A percentile compares a stretch with the other conserved stretches of the same genome.
These are phyloP conservation scores for Calephelis perditalis DNA, from an alignment of 2,888 invertebrate genomes.

Conservation along the genomic window DNA sequence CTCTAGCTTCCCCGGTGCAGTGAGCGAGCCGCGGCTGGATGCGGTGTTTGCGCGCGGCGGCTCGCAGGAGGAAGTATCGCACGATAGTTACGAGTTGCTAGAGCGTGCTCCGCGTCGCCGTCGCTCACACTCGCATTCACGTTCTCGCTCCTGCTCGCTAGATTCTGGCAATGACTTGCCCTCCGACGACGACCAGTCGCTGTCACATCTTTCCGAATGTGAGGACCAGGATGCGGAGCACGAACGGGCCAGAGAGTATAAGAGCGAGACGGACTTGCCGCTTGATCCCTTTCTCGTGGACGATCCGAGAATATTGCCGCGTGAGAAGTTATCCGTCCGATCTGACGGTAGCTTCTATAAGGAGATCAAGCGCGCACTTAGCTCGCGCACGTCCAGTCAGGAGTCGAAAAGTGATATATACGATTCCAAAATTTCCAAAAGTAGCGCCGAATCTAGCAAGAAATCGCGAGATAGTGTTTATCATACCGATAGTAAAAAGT, in stretches of 20 bases:
- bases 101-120: slow-evolving; percentile 33
- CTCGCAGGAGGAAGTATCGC: slow-evolving; percentile 1
- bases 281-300: slow-evolving; percentile 88
- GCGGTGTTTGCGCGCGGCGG: slow-evolving; percentile 5
- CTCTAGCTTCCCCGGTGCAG: neutral
- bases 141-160: slow-evolving; percentile 83
- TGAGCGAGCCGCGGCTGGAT: slow-evolving; percentile 3
- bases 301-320: slow-evolving; percentile 84
- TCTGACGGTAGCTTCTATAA: slow-evolving; percentile 86
- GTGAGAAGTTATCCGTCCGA: slow-evolving; percentile 84
- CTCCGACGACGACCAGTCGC: slow-evolving; percentile 84
- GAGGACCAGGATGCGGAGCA: slow-evolving; percentile 76
- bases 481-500: slow-evolving; percentile 82
- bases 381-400: slow-evolving; percentile 83
- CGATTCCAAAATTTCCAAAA: slow-evolving; percentile 81
- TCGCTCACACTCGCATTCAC: slow-evolving; percentile 48
- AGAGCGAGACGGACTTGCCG: slow-evolving; percentile 83
- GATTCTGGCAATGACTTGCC: slow-evolving; percentile 87
- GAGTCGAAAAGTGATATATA: slow-evolving; percentile 84
- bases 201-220: slow-evolving; percentile 72
- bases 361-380: slow-evolving; percentile 80
- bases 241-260: slow-evolving; percentile 78
- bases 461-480: slow-evolving; percentile 81
- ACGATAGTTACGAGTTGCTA: slow-evolving; percentile 21
- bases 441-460: slow-evolving; percentile 81